Conservation (phyloP, 2,797 vertebrate genomes). For the Psittacula echo region DNA sequence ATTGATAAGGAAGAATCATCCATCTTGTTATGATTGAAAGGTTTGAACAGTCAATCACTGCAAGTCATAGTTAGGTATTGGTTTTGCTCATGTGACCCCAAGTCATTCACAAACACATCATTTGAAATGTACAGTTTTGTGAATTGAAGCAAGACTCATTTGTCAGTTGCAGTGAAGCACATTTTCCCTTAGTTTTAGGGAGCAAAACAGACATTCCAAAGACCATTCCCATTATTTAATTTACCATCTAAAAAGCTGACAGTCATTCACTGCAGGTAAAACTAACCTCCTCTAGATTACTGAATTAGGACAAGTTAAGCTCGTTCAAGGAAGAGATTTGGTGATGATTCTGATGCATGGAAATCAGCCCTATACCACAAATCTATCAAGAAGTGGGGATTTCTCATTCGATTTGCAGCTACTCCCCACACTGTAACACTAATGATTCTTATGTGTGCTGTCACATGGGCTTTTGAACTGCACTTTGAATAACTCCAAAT, state of each 20-base stretch:
- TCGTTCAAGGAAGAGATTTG: not conserved
- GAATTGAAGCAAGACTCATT: not conserved
- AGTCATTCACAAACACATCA: not conserved
- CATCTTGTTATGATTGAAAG: not conserved
- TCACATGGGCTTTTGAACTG: not conserved
- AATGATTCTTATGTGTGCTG: accelerated
- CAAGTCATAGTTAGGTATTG: accelerated
- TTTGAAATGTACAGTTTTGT: too few species aligned
- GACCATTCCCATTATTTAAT: not conserved
- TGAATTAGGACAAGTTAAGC: not conserved
- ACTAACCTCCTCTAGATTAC: not conserved
- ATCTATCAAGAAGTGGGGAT: accelerated
- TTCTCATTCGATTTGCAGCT: not conserved
- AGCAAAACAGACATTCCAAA: not conserved
- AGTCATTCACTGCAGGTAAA: not conserved
- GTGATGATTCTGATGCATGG: too few species aligned
- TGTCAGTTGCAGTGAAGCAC: not conserved
- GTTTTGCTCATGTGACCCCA: not conserved
- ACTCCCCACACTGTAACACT: not conserved
- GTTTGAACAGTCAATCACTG: not conserved
- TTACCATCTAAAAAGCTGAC: not conserved
- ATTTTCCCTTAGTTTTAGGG: not conserved
- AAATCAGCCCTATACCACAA: not conserved
- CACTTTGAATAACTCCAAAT: not conserved
- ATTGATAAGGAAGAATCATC: not conserved